Evolutionary conservation across 1,140 invertebrate species (phyloP).

Genomic region (Procambarus virginalis): DNA sequence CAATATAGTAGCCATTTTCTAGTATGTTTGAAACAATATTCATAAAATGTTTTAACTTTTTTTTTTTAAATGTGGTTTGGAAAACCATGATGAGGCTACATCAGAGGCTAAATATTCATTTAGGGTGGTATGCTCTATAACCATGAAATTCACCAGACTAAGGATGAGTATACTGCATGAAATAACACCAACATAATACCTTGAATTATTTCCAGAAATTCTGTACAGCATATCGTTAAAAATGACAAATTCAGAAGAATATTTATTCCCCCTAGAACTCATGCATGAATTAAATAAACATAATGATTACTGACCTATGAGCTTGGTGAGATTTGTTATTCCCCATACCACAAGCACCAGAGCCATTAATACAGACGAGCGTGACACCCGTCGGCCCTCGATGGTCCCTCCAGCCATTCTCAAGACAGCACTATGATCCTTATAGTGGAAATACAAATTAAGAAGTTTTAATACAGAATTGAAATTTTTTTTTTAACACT

Average conservation of each 20-base stretch:
- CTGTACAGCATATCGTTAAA: no score
- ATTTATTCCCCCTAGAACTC: neutral
- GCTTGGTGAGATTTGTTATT: slow-evolving; percentile 41
- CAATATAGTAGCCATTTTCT: no score
- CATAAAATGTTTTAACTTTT: no score
- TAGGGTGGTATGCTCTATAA: no score
- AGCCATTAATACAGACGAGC: slow-evolving; percentile 40
- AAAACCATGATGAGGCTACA: no score
- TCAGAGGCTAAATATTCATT: no score
- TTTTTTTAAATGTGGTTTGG: no score
- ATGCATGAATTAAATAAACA: neutral
- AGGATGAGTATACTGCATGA: no score
- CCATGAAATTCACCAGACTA: no score
- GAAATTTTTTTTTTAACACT: neutral
- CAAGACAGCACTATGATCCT: slow-evolving; percentile 57
- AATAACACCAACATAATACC: no score
- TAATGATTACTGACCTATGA: slow-evolving; percentile 34
- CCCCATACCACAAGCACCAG: slow-evolving; percentile 45
- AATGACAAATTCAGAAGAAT: neutral
- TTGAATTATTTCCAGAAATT: no score
- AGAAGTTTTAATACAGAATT: neutral
- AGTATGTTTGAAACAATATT: no score
- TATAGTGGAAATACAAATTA: neutral
- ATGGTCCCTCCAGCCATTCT: slow-evolving; percentile 58
- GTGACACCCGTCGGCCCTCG: slow-evolving; percentile 43